These are phyloP conservation scores for Drosophila putrida DNA, from an alignment of 2,888 invertebrate species.

Conservation along the genomic window DNA sequence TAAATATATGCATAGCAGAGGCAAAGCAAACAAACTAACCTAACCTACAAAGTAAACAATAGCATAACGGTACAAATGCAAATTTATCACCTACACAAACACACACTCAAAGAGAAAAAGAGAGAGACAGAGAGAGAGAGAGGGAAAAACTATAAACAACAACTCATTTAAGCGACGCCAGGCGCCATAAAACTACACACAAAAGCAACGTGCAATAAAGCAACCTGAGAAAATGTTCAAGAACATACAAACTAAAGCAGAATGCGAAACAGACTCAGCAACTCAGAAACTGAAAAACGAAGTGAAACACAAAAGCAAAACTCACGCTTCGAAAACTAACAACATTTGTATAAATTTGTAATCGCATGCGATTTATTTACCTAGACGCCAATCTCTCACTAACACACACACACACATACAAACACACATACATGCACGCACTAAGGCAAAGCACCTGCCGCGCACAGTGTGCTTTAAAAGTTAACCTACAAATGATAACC, in stretches of 20 bases:
- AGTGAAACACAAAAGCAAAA: slow-evolving; percentile 28
- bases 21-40: slow-evolving; percentile 72
- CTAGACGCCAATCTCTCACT: slow-evolving; percentile 49
- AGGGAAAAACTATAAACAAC: slow-evolving; percentile 65
- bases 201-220: slow-evolving; percentile 25
- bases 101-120: slow-evolving; percentile 11
- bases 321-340: slow-evolving; percentile 37
- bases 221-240: slow-evolving; percentile 27
- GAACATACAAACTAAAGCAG: slow-evolving; percentile 27
- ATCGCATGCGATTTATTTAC: slow-evolving; percentile 78
- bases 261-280: slow-evolving; percentile 10
- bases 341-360: slow-evolving; percentile 63
- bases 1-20: slow-evolving; percentile 61
- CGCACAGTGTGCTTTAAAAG: slow-evolving; percentile 30
- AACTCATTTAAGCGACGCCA: slow-evolving; percentile 73
- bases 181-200: slow-evolving; percentile 41
- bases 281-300: slow-evolving; percentile 8
- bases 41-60: slow-evolving; percentile 79
- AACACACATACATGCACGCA: background rate
- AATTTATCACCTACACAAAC: slow-evolving; percentile 64
- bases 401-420: slow-evolving; percentile 15
- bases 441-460: slow-evolving; percentile 17
- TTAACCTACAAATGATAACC: slow-evolving; percentile 17
- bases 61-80: slow-evolving; percentile 78
- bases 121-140: slow-evolving; percentile 12